These are phyloP conservation scores for Panagrolaimus sp. DNA, from an alignment of 1,140 invertebrate genomes.

Conservation along the genomic window DNA sequence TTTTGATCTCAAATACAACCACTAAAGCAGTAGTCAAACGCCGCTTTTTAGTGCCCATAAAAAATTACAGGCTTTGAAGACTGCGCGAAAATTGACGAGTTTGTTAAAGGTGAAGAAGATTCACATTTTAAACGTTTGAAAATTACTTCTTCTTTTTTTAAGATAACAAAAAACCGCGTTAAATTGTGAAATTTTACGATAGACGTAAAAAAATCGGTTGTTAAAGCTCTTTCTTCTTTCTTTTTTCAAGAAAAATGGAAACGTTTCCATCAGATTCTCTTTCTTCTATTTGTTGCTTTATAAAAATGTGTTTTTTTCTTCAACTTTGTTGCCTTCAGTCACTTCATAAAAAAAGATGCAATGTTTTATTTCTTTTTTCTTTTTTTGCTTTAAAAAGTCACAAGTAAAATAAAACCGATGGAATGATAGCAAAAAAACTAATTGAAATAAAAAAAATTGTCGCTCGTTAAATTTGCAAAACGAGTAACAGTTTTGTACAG, in stretches of 20 bases:
- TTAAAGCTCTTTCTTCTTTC: background rate
- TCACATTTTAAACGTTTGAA: background rate
- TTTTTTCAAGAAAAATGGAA: background rate
- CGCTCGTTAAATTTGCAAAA: no score
- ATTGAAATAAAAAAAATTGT: no score
- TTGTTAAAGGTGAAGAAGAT: background rate
- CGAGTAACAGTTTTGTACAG: no score
- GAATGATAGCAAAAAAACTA: constrained; percentile 7
- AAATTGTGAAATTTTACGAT: constrained; percentile 8
- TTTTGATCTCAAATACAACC: background rate
- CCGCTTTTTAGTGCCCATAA: constrained; percentile 8
- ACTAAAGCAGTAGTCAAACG: constrained; percentile 1
- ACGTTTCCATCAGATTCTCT: background rate
- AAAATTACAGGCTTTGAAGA: background rate
- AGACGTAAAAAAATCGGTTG: background rate
- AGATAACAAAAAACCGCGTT: constrained; percentile 6
- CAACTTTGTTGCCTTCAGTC: background rate
- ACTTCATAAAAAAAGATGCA: background rate
- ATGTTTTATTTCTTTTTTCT: constrained; percentile 8
- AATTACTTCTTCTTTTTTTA: background rate
- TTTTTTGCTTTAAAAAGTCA: constrained; percentile 10
- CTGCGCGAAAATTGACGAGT: constrained; percentile 13
- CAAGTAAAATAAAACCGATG: constrained; percentile 8
- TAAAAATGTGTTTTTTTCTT: constrained; percentile 11
- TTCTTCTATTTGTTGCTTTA: constrained; percentile 11